phyloP scores from a whole-genome alignment of 2,888 invertebrate species.

The Pomacea canaliculata region DNA sequence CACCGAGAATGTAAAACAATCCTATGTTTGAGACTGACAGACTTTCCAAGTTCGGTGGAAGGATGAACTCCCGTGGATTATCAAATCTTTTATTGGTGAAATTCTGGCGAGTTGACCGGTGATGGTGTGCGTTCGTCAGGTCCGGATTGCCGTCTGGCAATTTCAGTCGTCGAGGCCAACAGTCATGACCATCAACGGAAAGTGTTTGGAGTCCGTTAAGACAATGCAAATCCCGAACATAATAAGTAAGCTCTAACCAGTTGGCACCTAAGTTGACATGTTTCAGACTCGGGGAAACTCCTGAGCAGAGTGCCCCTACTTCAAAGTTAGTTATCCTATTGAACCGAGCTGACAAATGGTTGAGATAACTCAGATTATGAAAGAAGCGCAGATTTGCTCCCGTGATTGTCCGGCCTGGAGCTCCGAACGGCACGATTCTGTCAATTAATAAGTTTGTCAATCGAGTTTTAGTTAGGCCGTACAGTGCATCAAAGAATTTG shows the following conservation, averaged over 20 bases:
- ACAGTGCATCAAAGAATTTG: background rate
- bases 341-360: background rate
- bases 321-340: background rate
- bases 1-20: background rate
- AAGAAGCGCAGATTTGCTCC: background rate
- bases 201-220: background rate
- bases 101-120: background rate
- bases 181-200: background rate
- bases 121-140: background rate
- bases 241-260: background rate
- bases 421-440: background rate
- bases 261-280: background rate
- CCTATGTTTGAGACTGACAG: background rate
- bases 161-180: background rate
- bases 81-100: background rate
- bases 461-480: background rate
- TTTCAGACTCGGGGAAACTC: background rate
- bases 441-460: background rate
- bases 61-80: background rate
- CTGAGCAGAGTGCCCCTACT: background rate
- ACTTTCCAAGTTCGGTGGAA: background rate
- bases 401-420: background rate
- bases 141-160: background rate
- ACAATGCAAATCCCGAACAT: background rate
- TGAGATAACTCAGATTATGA: background rate